Evolutionary conservation across 2,888 invertebrate genomes (phyloP).

Genomic region (Euzophera pinguis): DNA sequence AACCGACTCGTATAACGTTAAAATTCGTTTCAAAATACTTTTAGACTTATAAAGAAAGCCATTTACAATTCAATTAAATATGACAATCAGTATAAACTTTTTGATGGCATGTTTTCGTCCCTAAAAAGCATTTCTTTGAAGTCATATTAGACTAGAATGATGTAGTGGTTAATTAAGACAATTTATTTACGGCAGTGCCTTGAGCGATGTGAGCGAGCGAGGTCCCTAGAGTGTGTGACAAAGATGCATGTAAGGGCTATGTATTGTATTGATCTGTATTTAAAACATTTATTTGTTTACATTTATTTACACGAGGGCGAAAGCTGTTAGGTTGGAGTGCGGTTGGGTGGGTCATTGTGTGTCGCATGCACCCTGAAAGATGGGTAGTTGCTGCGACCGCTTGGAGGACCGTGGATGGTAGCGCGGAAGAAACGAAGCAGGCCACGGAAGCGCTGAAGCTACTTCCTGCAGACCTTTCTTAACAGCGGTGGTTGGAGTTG

Average conservation of each 20-base stretch:
- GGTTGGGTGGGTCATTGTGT: no score
- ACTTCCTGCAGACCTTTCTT: no score
- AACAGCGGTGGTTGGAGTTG: no score
- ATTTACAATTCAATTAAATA: constrained; percentile 13
- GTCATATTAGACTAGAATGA: constrained; percentile 39
- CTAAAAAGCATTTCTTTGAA: constrained; percentile 35
- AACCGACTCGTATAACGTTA: not conserved
- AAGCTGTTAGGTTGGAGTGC: no score
- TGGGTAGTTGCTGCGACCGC: no score
- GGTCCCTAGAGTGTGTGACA: constrained; percentile 5
- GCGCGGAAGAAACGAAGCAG: no score
- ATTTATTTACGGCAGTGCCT: constrained; percentile 43
- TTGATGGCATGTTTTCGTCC: constrained; percentile 8
- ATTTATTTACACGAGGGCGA: no score
- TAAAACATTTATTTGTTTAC: no score
- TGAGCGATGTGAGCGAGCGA: constrained; percentile 24
- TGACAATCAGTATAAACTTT: constrained; percentile 10
- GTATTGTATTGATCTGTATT: no score
- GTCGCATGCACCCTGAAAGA: no score
- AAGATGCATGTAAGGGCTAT: not conserved
- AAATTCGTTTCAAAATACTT: constrained; percentile 9
- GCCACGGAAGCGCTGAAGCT: no score
- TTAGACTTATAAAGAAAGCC: constrained; percentile 9
- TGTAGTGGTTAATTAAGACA: constrained; percentile 46
- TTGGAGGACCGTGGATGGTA: no score